Evolutionary conservation across 1,140 invertebrate species (phyloP), one percentile per base, ranked within the genome.

Genomic region (Drosophila suzukii): DNA sequence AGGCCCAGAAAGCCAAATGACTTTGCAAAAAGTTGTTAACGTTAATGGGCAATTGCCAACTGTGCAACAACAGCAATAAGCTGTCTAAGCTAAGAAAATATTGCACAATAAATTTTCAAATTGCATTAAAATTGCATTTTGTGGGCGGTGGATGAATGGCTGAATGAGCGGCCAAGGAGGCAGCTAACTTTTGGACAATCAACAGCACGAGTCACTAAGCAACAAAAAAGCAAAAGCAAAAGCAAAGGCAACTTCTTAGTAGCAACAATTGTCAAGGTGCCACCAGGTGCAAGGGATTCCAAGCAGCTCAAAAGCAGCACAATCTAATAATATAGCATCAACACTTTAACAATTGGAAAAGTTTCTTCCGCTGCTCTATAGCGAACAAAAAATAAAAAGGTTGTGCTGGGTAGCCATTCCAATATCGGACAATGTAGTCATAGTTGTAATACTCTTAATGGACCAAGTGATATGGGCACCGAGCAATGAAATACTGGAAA

Each of bases 21-120:
- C 73, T 85, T 56, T 44, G 79, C 73, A 74, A 78, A 79, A 82
- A 77, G 81, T 84, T 85, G 77, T 85, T 85, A 80, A 74, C 62
- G 43, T 59, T 84, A 84, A 84, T 84, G 81, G 81, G 67, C 76
- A 76, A 72, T 80, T 58, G 56, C 75, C 59, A 61, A 15, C 53
- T 50, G 39, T 43, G 73, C 47, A 70, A 15, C 46, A 74, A 50
- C 44, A 56, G 47, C 49, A 56, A 30, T 50, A 49, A 49, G 60
- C 63, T 46, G 61, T 62, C 66, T 62, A 71, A 82, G 71, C 80
- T 56, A 54, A 58, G 67, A 85, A 84, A 84, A 80, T 84, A 81
- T 85, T 85, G 67, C 76, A 81, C 67, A 85, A 84, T 81, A 81
- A 77, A 85, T 77, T 55, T 74, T 65, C 38, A 78, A 81, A 81